Conservation (phyloP, 2,888 invertebrate species). For the Erebia epiphron region DNA sequence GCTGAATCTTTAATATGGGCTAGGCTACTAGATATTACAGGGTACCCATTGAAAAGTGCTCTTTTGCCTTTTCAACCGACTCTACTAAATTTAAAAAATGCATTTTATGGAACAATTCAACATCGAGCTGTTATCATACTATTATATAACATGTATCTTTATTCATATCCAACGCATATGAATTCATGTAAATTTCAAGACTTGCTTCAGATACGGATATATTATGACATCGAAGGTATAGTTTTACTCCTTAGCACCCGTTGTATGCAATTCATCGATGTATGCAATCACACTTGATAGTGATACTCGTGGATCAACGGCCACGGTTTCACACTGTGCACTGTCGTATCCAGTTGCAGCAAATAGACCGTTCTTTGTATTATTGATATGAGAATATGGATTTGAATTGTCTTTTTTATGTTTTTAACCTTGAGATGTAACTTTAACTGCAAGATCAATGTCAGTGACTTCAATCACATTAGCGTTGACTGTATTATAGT, state of each 20-base stretch:
- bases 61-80: not conserved
- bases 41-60: too few relatives aligned
- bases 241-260: slow-evolving; percentile 29
- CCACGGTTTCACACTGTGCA: slow-evolving; percentile 42
- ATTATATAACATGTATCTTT: not conserved
- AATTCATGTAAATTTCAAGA: slow-evolving; percentile 3
- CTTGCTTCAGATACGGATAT: slow-evolving; percentile 14
- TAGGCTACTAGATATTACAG: too few relatives aligned
- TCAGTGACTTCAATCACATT: not conserved
- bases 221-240: slow-evolving; percentile 22
- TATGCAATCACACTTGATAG: slow-evolving; percentile 61
- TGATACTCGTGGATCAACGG: slow-evolving; percentile 64
- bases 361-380: slow-evolving; percentile 25
- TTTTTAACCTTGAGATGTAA: slow-evolving; percentile 15
- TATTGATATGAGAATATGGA: slow-evolving; percentile 21
- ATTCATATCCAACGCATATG: not conserved
- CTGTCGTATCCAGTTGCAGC: slow-evolving; percentile 42
- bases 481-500: not conserved
- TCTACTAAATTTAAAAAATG: too few relatives aligned
- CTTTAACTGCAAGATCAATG: slow-evolving; percentile 19
- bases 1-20: too few relatives aligned
- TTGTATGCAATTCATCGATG: slow-evolving; percentile 37
- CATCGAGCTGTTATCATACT: not conserved
- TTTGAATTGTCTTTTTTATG: slow-evolving; percentile 13
- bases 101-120: not conserved